phyloP scores from a whole-genome alignment of 2,888 invertebrate genomes.

The Hedya salicella region DNA sequence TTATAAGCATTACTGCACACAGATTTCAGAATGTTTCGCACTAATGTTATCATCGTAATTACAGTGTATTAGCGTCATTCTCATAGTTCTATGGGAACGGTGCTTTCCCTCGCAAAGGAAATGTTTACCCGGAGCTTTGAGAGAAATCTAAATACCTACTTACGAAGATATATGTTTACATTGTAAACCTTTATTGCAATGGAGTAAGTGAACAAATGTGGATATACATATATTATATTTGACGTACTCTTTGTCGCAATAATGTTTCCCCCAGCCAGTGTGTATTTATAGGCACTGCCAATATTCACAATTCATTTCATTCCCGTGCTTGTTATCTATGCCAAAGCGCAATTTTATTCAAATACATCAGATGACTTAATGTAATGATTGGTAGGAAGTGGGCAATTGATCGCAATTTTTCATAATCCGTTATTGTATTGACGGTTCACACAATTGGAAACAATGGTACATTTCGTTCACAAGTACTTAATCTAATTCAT shows the following conservation, averaged over 20 bases:
- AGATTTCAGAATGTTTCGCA: too few relatives aligned
- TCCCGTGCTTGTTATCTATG: not conserved
- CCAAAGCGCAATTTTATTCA: conserved; percentile 1
- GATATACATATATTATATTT: too few relatives aligned
- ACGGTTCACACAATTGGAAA: conserved; percentile 25
- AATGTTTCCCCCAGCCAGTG: not conserved
- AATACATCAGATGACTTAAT: conserved; percentile 5
- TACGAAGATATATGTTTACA: not conserved
- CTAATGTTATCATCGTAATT: too few relatives aligned
- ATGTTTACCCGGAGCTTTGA: not conserved
- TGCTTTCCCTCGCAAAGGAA: not conserved
- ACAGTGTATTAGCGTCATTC: too few relatives aligned
- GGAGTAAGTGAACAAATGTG: too few relatives aligned
- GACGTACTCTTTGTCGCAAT: too few relatives aligned
- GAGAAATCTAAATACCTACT: not conserved
- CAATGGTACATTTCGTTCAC: not conserved
- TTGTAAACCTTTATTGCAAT: too few relatives aligned
- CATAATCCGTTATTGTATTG: conserved; percentile 28
- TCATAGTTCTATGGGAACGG: not conserved
- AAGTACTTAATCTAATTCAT: not conserved
- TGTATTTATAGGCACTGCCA: too few relatives aligned
- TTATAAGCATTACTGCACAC: too few relatives aligned
- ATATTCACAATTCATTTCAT: not conserved
- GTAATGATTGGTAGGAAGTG: conserved; percentile 28
- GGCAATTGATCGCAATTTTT: conserved; percentile 29